Evolutionary conservation across 53 echinoderm and acorn worm species (phyloP).

Genomic region (Pentamera pediparva): DNA sequence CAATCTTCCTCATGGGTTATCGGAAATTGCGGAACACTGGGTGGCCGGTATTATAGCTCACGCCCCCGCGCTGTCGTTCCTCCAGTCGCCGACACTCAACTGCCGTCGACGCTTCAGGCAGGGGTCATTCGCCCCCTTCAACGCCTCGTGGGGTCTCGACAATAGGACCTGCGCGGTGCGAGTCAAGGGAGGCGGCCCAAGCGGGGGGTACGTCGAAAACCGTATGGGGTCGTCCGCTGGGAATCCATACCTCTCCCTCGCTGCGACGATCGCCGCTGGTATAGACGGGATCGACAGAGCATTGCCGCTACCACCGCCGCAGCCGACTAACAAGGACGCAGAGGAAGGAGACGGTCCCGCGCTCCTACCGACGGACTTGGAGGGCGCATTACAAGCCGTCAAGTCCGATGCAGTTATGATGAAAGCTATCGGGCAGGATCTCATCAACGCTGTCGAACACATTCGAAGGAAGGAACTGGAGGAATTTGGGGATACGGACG

Average conservation of each 20-base stretch:
- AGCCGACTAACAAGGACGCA: neutral
- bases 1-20: slow-evolving; percentile 20
- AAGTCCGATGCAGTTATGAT: slow-evolving; percentile 39
- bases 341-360: slow-evolving; percentile 14
- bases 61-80: slow-evolving; percentile 29
- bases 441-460: slow-evolving; percentile 35
- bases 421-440: slow-evolving; percentile 56
- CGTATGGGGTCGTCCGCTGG: slow-evolving; percentile 46
- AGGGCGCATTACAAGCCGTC: slow-evolving; percentile 44
- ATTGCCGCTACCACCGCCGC: slow-evolving; percentile 22
- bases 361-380: slow-evolving; percentile 31
- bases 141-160: slow-evolving; percentile 63
- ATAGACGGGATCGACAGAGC: slow-evolving; percentile 52
- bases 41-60: slow-evolving; percentile 57
- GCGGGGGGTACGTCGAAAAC: slow-evolving; percentile 53
- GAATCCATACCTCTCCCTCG: slow-evolving; percentile 53
- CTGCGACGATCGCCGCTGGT: slow-evolving; percentile 58
- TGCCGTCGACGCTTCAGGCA: slow-evolving; percentile 33
- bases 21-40: slow-evolving; percentile 50
- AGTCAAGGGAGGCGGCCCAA: slow-evolving; percentile 26
- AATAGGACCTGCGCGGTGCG: slow-evolving; percentile 49
- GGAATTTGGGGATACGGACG: neutral
- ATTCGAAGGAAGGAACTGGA: slow-evolving; percentile 25
- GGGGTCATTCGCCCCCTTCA: slow-evolving; percentile 35
- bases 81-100: slow-evolving; percentile 44